A percentile compares a stretch with the other conserved stretches of the same genome.
Conservation (phyloP, 2,888 invertebrate species). For the Lycocerus yunnanus region DNA sequence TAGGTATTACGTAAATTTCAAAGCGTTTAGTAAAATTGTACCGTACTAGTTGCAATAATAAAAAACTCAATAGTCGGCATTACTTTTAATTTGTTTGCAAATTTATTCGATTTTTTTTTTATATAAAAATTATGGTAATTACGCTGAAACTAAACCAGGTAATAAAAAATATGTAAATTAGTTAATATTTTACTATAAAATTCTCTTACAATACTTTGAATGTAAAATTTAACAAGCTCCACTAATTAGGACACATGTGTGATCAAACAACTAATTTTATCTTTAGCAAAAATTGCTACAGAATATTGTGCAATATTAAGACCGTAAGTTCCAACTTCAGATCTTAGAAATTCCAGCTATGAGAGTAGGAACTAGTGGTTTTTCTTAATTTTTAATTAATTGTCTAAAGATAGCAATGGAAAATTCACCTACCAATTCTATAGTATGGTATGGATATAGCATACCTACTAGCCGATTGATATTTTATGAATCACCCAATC, state of each 20-base stretch:
- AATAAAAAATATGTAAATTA: background rate
- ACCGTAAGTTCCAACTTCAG: background rate
- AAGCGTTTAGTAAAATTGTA: background rate
- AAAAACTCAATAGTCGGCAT: background rate
- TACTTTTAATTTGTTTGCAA: conserved; percentile 19
- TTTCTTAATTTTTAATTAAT: background rate
- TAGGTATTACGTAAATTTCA: background rate
- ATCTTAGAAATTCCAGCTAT: background rate
- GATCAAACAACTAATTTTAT: background rate
- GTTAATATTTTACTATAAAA: background rate
- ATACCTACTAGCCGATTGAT: background rate
- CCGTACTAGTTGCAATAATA: background rate
- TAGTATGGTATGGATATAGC: background rate
- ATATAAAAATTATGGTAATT: conserved; percentile 14
- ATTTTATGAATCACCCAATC: background rate
- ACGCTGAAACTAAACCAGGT: background rate
- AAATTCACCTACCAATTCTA: background rate
- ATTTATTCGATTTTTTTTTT: conserved; percentile 10
- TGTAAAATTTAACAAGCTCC: background rate
- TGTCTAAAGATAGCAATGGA: background rate
- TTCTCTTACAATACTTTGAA: background rate
- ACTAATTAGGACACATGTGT: background rate
- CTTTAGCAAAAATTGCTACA: background rate
- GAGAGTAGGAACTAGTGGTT: background rate
- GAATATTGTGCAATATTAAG: too few species aligned